A percentile compares a stretch with the other conserved stretches of the same genome.
Conservation (phyloP, 2,113 vertebrate species). For the Elephas maximus region DNA sequence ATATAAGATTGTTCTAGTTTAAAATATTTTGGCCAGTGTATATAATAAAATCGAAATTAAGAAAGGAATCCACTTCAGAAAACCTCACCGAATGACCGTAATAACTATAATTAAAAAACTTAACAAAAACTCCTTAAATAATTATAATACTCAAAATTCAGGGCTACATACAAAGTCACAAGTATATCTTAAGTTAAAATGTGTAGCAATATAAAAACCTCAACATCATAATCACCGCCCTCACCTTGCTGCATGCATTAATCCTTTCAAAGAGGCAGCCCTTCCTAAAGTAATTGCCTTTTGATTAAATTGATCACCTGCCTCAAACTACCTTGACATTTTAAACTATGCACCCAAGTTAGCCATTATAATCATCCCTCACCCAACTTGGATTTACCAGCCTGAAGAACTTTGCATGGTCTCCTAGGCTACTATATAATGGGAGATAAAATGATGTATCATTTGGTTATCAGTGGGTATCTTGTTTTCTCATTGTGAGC, state of each 20-base stretch:
- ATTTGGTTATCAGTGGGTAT: fast-evolving
- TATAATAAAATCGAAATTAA: background rate
- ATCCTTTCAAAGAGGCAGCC: background rate
- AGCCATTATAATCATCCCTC: background rate
- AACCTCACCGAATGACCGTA: background rate
- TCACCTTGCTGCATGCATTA: too few relatives aligned
- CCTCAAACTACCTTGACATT: background rate
- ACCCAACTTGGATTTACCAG: background rate
- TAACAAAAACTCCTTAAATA: background rate
- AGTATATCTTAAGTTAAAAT: background rate
- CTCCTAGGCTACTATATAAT: fast-evolving
- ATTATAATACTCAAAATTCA: background rate
- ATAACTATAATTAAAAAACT: background rate
- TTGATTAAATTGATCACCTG: background rate
- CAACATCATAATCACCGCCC: fast-evolving
- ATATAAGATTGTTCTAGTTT: background rate
- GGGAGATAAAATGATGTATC: background rate
- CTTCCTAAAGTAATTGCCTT: background rate
- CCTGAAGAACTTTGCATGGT: fast-evolving
- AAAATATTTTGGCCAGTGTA: background rate
- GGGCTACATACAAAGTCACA: background rate
- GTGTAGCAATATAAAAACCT: background rate
- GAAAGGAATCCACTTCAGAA: background rate
- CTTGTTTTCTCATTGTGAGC: too few relatives aligned
- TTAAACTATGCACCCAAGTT: fast-evolving